phyloP scores from a whole-genome alignment of 2,113 vertebrate species.

The Cryptomyrus ogoouensis region DNA sequence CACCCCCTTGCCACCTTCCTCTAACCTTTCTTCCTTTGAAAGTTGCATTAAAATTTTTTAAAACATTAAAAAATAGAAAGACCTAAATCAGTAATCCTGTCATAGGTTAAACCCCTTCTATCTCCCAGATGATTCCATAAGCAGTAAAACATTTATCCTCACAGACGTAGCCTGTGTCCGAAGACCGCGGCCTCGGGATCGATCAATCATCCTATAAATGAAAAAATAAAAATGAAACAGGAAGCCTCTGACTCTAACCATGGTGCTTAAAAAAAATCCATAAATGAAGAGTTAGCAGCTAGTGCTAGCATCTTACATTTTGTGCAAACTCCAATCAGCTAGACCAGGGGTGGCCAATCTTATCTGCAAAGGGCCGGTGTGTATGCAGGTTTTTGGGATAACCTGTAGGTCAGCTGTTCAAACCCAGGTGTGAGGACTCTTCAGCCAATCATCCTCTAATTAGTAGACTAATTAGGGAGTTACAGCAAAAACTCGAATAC shows the following conservation, averaged over 20 bases:
- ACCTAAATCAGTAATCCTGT: background rate
- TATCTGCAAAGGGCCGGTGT: too few relatives aligned
- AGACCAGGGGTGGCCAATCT: too few relatives aligned
- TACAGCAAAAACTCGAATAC: too few relatives aligned
- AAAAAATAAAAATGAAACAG: conserved; percentile 7
- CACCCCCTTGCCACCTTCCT: background rate
- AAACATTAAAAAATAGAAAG: background rate
- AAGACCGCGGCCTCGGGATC: background rate
- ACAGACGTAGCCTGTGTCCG: background rate
- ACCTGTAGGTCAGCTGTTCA: too few relatives aligned
- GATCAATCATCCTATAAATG: background rate
- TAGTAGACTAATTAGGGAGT: too few relatives aligned
- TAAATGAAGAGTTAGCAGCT: background rate
- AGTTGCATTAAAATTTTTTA: background rate
- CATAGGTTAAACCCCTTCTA: background rate
- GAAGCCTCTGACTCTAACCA: background rate
- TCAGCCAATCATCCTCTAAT: too few relatives aligned
- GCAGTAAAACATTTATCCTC: conserved; percentile 5
- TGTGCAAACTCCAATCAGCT: background rate
- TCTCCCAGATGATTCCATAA: background rate
- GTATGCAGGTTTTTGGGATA: too few relatives aligned
- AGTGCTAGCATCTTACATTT: background rate
- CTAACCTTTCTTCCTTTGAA: background rate
- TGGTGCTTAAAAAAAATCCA: background rate
- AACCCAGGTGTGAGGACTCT: too few relatives aligned